phyloP scores from a whole-genome alignment of 53 echinoderm and acorn worm genomes.

The Zoroaster sp. region DNA sequence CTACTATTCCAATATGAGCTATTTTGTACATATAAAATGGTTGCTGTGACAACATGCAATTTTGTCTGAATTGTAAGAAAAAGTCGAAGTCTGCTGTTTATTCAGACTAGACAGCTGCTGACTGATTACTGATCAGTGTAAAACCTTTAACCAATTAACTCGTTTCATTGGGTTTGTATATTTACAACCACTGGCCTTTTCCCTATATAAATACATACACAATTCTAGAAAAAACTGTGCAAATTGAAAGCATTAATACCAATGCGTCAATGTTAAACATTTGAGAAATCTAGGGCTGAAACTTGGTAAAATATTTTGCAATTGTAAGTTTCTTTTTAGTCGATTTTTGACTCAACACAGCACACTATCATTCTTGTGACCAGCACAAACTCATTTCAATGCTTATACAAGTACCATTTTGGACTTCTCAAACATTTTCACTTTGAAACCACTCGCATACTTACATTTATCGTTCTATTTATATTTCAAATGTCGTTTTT shows the following conservation, averaged over 20 bases:
- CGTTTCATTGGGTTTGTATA: neutral
- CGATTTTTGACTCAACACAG: no score
- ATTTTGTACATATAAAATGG: neutral
- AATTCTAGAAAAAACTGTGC: neutral
- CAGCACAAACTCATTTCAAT: slow-evolving; percentile 26
- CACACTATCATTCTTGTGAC: slow-evolving; percentile 5
- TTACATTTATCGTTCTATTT: neutral
- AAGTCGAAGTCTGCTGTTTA: neutral
- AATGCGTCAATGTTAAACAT: neutral
- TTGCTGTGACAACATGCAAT: neutral
- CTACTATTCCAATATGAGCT: neutral
- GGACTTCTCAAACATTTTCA: neutral
- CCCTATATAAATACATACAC: neutral
- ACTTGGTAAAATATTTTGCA: neutral
- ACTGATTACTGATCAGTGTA: neutral
- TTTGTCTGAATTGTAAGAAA: neutral
- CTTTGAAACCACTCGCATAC: neutral
- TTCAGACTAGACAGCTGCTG: neutral
- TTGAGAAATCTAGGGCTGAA: neutral
- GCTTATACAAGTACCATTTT: neutral
- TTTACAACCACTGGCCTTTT: slow-evolving; percentile 12
- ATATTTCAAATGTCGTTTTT: no score
- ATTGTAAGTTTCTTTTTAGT: neutral
- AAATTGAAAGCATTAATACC: neutral
- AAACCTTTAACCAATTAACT: neutral